Evolutionary conservation across 1,140 invertebrate genomes (phyloP), one percentile per base, ranked within the genome.

Genomic region (Hirudo medicinalis): DNA sequence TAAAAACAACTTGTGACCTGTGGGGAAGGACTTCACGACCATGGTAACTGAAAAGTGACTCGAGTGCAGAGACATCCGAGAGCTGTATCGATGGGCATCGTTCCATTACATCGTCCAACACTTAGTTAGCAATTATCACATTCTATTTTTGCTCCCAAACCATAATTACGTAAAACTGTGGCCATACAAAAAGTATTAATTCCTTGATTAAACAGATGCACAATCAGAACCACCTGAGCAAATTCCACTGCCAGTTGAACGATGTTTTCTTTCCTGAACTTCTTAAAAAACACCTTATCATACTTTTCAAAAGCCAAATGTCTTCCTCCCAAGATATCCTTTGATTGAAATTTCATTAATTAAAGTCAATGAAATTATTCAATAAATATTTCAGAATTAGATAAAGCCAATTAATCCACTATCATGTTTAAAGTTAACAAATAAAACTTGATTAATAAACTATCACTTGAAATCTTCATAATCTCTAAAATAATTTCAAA

Each of bases 1-100:
- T 27, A 36, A 60, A 66, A 60, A 53, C 54, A 49, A 22, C 53
- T 0, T 29, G 54, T 49, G 74, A 81, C 80, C 88, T 88, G 81
- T 90, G 86, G n/a, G 84, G 80, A 49, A 86, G 76, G 9, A 87
- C 82, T 72, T 85, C 84, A 11, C 83, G 79, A 75, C 88, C 87
- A 72, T 90, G 86, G 78, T 88, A 89, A 4, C 86, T 87, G 25
- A 91, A 86, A 75, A 91, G 85, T 55, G 86, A 84, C 72, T 87
- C 85, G 32, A 91, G 85, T 29, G 83, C 84, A 67, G 80, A 76
- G 75, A 78, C 80, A 75, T 87, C 82, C 72, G 86, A 86, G 73
- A 85, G 81, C 79, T 80, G 22, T 27, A 4, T 63, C 5, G 17
- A 32, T 2, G 25, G 25, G 9, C 67, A 68, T 13, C 8, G 11